Evolutionary conservation across 2,888 invertebrate genomes (phyloP), one percentile per base, ranked within the genome.

Genomic region (Macrosiphum euphorbiae): DNA sequence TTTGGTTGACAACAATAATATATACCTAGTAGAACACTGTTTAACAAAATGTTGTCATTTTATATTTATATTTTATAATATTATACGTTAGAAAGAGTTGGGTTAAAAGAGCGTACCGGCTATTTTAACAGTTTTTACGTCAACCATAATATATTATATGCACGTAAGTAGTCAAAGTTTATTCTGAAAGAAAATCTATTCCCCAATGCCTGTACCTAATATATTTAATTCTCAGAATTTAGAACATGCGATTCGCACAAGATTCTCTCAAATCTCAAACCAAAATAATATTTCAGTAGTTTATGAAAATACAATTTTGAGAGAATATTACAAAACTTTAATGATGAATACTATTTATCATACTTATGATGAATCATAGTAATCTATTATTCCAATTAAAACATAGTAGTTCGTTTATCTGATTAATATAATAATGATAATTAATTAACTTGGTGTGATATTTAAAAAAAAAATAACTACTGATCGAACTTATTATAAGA

Each of bases 111-210:
- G 0, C 61, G 61, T 47, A 35, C 8, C 50, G 35, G 2, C 3
- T 8, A 91, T 87, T 92, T 92, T 28, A 52, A 52, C 52, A 52
- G 35, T 47, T 67, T 87, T 50, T 50, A 28, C 35, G 47, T 92
- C 50, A 61, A 87, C 61, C 61, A 11, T 61, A 91, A 26, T 50
- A 61, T 47, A 50, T 26, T 58, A 86, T 61, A 86, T 58, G 41
- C 5, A 20, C 44, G 3, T 44, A 78, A 84, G 44, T 88, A 35
- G 78, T 84, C n/a, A 35, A 92, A 92, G 58, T 84, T 84, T 58
- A 89, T 52, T 28, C 5, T 44, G 26, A 47, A 88, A 89, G 44
- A 89, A 89, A 55, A 89, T 13, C n/a, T 92, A 92, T 92, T 92
- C 16, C 47, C 55, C 24, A 24, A 58, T 55, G 84, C 0, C 16